Evolutionary conservation across 2,888 invertebrate species (phyloP).

Genomic region (Acanthosoma haemorrhoidale): DNA sequence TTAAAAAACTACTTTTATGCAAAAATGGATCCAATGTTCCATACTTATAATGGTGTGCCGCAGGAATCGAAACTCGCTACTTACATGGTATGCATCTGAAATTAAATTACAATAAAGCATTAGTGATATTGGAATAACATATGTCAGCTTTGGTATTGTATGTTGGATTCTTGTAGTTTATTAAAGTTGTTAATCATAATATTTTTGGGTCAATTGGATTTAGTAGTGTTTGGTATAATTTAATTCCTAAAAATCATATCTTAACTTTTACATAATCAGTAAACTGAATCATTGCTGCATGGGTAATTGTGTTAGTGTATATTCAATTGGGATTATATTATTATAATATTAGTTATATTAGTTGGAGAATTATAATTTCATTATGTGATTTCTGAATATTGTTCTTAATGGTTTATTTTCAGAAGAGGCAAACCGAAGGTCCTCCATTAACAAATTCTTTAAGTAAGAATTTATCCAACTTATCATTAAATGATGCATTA

Average conservation of each 20-base stretch:
- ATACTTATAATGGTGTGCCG: slow-evolving; percentile 67
- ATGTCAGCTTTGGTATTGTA: not conserved
- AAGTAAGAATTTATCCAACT: slow-evolving; percentile 47
- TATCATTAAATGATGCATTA: slow-evolving; percentile 45
- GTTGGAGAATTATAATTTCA: no score
- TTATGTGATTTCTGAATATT: no score
- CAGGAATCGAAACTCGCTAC: slow-evolving; percentile 80
- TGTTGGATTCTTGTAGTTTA: not conserved
- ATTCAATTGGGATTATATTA: no score
- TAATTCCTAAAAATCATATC: not conserved
- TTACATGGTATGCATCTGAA: slow-evolving; percentile 62
- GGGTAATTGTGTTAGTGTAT: slow-evolving; percentile 33
- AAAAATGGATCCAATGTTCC: slow-evolving; percentile 69
- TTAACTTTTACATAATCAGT: no score
- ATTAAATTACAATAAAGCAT: not conserved
- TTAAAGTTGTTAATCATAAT: not conserved
- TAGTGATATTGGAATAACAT: not conserved
- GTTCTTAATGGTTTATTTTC: slow-evolving; percentile 41
- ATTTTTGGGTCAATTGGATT: not conserved
- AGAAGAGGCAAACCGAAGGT: slow-evolving; percentile 42
- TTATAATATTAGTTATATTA: no score
- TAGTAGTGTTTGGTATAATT: not conserved
- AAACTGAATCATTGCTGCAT: slow-evolving; percentile 43
- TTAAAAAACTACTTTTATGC: not conserved
- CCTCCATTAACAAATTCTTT: slow-evolving; percentile 46